A percentile compares a stretch with the other conserved stretches of the same genome.
Evolutionary conservation across 2,888 invertebrate genomes (phyloP).

Genomic region (Lottia gigantea): DNA sequence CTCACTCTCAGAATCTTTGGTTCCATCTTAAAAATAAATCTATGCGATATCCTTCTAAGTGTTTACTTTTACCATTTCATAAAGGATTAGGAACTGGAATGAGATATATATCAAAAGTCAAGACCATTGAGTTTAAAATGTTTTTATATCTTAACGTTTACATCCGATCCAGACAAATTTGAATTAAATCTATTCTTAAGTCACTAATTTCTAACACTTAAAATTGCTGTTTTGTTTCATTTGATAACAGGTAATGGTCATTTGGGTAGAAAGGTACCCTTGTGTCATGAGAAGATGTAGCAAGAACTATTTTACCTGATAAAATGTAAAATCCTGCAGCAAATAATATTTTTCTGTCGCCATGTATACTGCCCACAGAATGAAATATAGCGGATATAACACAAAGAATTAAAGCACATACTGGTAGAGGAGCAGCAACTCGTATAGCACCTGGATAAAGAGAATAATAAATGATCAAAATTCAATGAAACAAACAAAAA

Average conservation of each 20-base stretch:
- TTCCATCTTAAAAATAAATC: too few relatives aligned
- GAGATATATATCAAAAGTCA: too few relatives aligned
- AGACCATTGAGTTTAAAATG: too few relatives aligned
- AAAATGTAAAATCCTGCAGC: conserved; percentile 58
- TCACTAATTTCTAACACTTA: neutral
- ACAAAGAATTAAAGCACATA: conserved; percentile 51
- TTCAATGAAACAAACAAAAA: neutral
- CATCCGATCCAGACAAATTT: too few relatives aligned
- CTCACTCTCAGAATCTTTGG: too few relatives aligned
- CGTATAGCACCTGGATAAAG: conserved; percentile 52
- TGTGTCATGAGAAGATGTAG: too few relatives aligned
- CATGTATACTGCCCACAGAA: conserved; percentile 51
- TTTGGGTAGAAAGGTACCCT: too few relatives aligned
- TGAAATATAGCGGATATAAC: conserved; percentile 52
- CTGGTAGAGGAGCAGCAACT: conserved; percentile 51
- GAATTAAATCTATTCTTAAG: too few relatives aligned
- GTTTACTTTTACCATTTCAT: too few relatives aligned
- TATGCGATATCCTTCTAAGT: too few relatives aligned
- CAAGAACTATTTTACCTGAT: conserved; percentile 41
- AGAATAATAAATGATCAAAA: neutral
- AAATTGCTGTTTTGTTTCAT: neutral
- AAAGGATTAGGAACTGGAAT: too few relatives aligned
- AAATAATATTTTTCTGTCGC: conserved; percentile 53
- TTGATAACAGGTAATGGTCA: neutral
- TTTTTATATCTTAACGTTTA: too few relatives aligned